These are phyloP conservation scores for Heliocidaris erythrogramma DNA, from an alignment of 35 echinoderm and acorn worm genomes.

Conservation along the genomic window DNA sequence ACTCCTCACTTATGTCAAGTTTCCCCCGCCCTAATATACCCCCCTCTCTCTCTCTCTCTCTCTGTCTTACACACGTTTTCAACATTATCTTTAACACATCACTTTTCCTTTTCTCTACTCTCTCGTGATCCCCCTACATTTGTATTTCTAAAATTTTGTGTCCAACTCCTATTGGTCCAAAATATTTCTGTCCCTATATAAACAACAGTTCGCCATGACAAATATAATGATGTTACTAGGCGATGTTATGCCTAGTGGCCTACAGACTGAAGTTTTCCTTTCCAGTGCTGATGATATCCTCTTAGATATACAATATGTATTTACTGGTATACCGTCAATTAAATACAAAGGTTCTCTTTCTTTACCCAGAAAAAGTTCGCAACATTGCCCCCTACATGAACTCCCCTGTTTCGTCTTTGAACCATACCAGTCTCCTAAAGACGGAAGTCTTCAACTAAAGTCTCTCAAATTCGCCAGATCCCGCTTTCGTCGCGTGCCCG, in stretches of 20 bases:
- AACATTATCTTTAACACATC: too few species aligned
- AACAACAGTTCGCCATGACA: too few species aligned
- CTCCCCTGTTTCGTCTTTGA: background rate
- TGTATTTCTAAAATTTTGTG: too few species aligned
- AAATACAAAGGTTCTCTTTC: background rate
- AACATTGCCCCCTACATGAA: background rate
- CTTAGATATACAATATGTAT: background rate
- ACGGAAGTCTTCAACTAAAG: constrained; percentile 7
- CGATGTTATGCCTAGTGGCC: background rate
- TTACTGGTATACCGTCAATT: constrained; percentile 2
- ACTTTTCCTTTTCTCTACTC: too few species aligned
- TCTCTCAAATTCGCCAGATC: background rate
- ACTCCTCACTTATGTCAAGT: too few species aligned
- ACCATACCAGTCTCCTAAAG: background rate
- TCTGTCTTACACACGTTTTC: too few species aligned
- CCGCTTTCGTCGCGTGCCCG: constrained; percentile 4
- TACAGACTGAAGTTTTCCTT: background rate
- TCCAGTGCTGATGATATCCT: background rate
- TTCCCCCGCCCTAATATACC: too few species aligned
- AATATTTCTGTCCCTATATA: too few species aligned
- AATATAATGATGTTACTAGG: background rate
- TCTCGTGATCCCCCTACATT: too few species aligned
- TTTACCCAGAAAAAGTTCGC: background rate
- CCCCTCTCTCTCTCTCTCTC: too few species aligned
- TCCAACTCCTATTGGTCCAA: too few species aligned